A percentile compares a stretch with the other conserved stretches of the same genome.
These are phyloP conservation scores for Heliconius erato DNA, from an alignment of 2,888 invertebrate genomes.

Conservation along the genomic window DNA sequence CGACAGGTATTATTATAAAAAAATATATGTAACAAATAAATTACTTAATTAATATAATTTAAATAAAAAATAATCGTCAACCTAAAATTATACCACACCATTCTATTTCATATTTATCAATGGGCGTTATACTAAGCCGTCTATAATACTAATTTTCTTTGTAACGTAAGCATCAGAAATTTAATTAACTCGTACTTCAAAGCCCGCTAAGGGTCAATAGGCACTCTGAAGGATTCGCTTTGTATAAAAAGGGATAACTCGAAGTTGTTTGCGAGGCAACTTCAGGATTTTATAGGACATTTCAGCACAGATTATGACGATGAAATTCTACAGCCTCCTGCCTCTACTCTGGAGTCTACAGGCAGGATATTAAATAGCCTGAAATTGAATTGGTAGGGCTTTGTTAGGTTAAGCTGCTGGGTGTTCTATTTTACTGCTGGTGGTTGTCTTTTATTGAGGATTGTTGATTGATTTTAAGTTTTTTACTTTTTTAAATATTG, in stretches of 20 bases:
- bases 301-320: conserved; percentile 40
- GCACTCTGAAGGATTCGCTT: conserved; percentile 64
- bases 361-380: conserved; percentile 25
- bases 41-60: too few relatives aligned
- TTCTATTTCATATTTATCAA: conserved; percentile 15
- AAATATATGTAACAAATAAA: too few relatives aligned
- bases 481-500: too few relatives aligned
- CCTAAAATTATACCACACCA: neutral
- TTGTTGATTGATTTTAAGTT: too few relatives aligned
- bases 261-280: conserved; percentile 43
- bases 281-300: conserved; percentile 45
- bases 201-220: conserved; percentile 74
- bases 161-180: conserved; percentile 78
- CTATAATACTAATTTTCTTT: conserved; percentile 59
- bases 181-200: conserved; percentile 81
- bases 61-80: too few relatives aligned
- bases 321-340: conserved; percentile 29
- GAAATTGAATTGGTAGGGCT: conserved; percentile 21
- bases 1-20: too few relatives aligned
- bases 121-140: conserved; percentile 12
- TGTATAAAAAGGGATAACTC: conserved; percentile 68
- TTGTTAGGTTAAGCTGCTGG: conserved; percentile 20
- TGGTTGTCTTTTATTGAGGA: too few relatives aligned
- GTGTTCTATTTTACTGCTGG: neutral
- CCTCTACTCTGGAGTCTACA: conserved; percentile 23